Evolutionary conservation across 2,797 vertebrate genomes (phyloP).

Genomic region (Anomalospiza imberbis): DNA sequence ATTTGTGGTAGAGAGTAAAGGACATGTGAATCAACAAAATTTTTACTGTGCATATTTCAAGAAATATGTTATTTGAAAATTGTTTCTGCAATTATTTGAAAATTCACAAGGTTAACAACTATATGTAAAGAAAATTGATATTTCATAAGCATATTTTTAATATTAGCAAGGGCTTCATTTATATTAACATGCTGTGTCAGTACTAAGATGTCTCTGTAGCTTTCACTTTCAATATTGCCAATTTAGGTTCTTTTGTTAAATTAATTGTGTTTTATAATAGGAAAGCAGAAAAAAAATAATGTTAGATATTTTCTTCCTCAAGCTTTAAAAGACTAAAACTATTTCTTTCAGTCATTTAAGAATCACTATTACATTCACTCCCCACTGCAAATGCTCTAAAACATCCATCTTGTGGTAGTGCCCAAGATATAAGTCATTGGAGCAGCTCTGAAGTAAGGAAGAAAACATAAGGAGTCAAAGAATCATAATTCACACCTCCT

Average conservation of each 20-base stretch:
- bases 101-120: not conserved
- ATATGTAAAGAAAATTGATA: not conserved
- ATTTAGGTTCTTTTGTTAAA: not conserved
- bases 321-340: not conserved
- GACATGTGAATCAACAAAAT: not conserved
- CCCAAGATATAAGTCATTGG: constrained; percentile 8
- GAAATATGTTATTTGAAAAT: not conserved
- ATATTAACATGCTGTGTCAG: not conserved
- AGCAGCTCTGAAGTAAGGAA: constrained; percentile 38
- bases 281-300: not conserved
- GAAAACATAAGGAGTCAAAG: constrained; percentile 56
- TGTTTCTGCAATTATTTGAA: not conserved
- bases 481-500: constrained; percentile 50
- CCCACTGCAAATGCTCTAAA: not conserved
- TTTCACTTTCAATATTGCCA: not conserved
- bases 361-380: not conserved
- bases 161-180: not conserved
- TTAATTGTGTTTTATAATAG: not conserved
- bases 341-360: not conserved
- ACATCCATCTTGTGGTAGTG: not conserved
- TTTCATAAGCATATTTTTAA: not conserved
- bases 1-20: not conserved
- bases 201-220: not conserved
- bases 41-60: not conserved
- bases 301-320: not conserved